These are phyloP conservation scores for Eleutherodactylus coqui DNA, from an alignment of 2,797 vertebrate genomes.

Conservation along the genomic window DNA sequence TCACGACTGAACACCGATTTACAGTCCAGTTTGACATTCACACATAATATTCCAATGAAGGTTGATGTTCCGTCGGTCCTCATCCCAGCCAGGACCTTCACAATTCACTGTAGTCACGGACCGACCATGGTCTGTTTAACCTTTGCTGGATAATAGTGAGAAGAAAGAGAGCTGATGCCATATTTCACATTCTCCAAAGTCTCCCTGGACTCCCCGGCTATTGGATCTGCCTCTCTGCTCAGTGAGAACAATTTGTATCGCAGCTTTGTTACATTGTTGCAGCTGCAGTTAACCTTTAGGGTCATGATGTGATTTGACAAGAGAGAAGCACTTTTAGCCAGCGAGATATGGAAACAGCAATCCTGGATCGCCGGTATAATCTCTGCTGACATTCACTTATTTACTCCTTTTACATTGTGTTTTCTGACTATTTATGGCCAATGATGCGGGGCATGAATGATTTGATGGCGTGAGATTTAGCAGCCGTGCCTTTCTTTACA, in stretches of 20 bases:
- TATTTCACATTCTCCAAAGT: neutral
- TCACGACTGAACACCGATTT: no score
- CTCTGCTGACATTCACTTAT: neutral
- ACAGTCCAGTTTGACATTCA: no score
- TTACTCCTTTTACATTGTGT: neutral
- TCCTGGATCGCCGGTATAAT: neutral
- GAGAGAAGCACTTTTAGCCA: neutral
- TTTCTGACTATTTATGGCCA: conserved; percentile 6
- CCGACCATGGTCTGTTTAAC: neutral
- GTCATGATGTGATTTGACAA: conserved; percentile 9
- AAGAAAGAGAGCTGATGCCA: neutral
- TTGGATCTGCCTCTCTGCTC: neutral
- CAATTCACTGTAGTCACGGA: neutral
- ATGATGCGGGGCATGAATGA: neutral
- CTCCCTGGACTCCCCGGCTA: neutral
- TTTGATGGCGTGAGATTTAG: neutral
- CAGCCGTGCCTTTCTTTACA: no score
- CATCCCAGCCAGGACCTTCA: no score
- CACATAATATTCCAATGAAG: no score
- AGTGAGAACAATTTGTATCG: neutral
- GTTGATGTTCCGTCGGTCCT: no score
- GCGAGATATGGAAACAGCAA: neutral
- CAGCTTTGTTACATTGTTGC: neutral
- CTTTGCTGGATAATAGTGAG: neutral
- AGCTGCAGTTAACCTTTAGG: conserved; percentile 19